These are phyloP conservation scores for Crossaster papposus DNA, from an alignment of 53 echinoderm and acorn worm genomes.

Conservation along the genomic window DNA sequence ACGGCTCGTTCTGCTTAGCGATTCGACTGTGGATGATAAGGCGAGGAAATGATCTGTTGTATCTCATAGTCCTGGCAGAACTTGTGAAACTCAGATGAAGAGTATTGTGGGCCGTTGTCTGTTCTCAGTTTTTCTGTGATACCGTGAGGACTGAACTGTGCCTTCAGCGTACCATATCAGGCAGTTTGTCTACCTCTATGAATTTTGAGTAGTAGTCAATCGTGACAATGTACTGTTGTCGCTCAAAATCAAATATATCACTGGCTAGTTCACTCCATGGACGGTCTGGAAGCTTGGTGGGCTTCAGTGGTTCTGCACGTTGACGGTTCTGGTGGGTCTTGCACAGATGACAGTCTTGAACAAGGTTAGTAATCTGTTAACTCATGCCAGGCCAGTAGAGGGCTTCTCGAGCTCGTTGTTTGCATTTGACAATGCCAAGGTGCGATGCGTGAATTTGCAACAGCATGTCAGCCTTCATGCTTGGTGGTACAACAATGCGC, in stretches of 20 bases:
- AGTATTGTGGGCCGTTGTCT: too few species aligned
- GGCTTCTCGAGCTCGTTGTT: slow-evolving; percentile 61
- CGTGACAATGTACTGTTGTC: slow-evolving; percentile 43
- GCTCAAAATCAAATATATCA: slow-evolving; percentile 48
- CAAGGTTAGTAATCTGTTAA: slow-evolving; percentile 27
- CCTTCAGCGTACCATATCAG: slow-evolving; percentile 21
- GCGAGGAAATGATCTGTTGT: too few species aligned
- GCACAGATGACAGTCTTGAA: slow-evolving; percentile 44
- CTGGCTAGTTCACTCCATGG: slow-evolving; percentile 49
- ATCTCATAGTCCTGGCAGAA: too few species aligned
- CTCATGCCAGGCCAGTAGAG: slow-evolving; percentile 70
- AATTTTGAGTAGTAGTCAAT: slow-evolving; percentile 76
- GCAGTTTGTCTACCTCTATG: slow-evolving; percentile 59
- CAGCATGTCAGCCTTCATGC: slow-evolving; percentile 57
- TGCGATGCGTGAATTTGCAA: slow-evolving; percentile 53
- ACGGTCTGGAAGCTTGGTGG: slow-evolving; percentile 30
- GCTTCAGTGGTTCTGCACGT: slow-evolving; percentile 34
- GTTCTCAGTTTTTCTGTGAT: slow-evolving; percentile 60
- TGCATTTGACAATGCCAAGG: slow-evolving; percentile 66
- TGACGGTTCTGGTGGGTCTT: slow-evolving; percentile 47
- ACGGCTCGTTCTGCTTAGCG: too few species aligned
- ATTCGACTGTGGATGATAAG: too few species aligned
- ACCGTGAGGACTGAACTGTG: slow-evolving; percentile 61
- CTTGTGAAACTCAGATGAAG: too few species aligned
- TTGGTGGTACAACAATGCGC: slow-evolving; percentile 73